Conservation (phyloP, 2,113 vertebrate genomes). For the Pluvianellus socialis region DNA sequence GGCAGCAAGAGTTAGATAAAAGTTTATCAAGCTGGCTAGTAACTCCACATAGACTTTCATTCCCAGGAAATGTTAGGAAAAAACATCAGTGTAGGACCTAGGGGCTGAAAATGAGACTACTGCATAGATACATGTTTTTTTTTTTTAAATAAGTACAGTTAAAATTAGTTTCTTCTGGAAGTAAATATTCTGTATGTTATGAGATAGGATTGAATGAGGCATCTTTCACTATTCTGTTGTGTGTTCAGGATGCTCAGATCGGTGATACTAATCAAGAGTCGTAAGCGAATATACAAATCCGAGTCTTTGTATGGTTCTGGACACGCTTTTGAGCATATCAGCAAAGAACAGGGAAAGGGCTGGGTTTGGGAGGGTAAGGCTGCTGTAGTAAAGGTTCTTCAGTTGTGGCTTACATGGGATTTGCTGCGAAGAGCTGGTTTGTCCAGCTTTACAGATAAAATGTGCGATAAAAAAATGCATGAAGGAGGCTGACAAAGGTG, state of each 20-base stretch:
- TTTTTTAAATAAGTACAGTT: not conserved
- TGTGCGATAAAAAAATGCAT: accelerated
- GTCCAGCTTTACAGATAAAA: not conserved
- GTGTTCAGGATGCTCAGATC: not conserved
- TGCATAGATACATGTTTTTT: accelerated
- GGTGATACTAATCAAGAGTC: not conserved
- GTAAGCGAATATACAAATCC: not conserved
- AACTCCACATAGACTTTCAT: not conserved
- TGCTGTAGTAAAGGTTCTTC: not conserved
- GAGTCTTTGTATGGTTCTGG: not conserved
- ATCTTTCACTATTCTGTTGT: not conserved
- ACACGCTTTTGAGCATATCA: accelerated
- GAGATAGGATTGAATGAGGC: not conserved
- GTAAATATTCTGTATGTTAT: not conserved
- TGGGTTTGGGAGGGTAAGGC: not conserved
- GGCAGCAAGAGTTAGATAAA: not conserved
- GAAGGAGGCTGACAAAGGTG: not conserved
- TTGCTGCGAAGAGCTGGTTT: not conserved
- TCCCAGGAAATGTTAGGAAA: not conserved
- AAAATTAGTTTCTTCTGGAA: not conserved
- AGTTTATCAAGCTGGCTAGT: not conserved
- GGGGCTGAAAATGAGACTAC: not conserved
- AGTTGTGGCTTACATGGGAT: not conserved
- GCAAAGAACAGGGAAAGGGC: not conserved
- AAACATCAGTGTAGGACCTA: not conserved